phyloP scores from a whole-genome alignment of 2,113 vertebrate species.

The Pterophyllum scalare region DNA sequence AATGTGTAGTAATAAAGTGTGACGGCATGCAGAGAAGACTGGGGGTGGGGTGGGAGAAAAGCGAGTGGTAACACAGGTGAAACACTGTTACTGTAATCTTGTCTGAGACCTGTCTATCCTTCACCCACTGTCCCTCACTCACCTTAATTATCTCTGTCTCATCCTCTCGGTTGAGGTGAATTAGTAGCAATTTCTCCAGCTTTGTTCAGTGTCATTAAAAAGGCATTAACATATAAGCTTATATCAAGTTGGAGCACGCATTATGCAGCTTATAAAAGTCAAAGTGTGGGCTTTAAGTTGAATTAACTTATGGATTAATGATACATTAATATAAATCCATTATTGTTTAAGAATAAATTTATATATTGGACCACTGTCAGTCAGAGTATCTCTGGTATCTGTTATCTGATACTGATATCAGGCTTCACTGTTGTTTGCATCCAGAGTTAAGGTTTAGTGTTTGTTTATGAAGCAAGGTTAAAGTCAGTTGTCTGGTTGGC shows the following conservation, averaged over 20 bases:
- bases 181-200: constrained; percentile 17
- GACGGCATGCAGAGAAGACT: background rate
- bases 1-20: constrained; percentile 46
- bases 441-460: no score
- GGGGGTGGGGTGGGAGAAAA: background rate
- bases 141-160: constrained; percentile 29
- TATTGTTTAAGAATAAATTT: background rate
- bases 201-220: constrained; percentile 34
- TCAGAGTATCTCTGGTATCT: background rate
- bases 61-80: background rate
- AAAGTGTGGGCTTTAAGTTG: background rate
- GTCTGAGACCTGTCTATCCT: constrained; percentile 4
- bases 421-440: background rate
- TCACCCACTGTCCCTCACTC: background rate
- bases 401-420: no score
- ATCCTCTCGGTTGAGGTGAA: background rate
- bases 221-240: constrained; percentile 32
- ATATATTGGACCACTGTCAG: background rate
- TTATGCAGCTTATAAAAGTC: background rate
- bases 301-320: background rate
- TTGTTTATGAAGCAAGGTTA: no score
- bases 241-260: constrained; percentile 1
- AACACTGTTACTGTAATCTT: background rate
- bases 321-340: background rate
- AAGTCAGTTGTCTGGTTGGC: no score